phyloP scores from a whole-genome alignment of 2,113 vertebrate genomes.

The Brachyhypopomus occidentalis region DNA sequence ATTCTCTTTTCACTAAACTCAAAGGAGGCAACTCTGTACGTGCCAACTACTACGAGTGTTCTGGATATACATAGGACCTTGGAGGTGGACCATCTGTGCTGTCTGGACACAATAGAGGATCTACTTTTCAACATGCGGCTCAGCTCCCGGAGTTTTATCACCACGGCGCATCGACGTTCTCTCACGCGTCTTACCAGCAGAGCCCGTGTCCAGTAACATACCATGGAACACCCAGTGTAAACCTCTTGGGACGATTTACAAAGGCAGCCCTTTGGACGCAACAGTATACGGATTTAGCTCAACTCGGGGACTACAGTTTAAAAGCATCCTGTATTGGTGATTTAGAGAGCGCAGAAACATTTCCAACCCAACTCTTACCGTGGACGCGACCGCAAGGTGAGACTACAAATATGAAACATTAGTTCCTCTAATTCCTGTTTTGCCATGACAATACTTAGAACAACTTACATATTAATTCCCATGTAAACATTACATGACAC shows the following conservation, averaged over 20 bases:
- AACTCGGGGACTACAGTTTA: constrained; percentile 77
- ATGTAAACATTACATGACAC: constrained; percentile 8
- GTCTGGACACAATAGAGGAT: constrained; percentile 81
- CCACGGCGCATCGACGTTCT: constrained; percentile 79
- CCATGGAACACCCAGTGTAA: constrained; percentile 77
- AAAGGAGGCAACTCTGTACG: constrained; percentile 76
- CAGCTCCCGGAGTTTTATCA: constrained; percentile 88
- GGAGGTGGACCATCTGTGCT: constrained; percentile 81
- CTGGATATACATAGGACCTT: constrained; percentile 82
- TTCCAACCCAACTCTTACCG: constrained; percentile 83
- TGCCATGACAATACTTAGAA: constrained; percentile 27
- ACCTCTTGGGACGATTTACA: constrained; percentile 86
- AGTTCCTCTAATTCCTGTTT: not conserved
- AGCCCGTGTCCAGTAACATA: constrained; percentile 79
- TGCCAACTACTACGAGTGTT: constrained; percentile 86
- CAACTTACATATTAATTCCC: not conserved
- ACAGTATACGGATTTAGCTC: constrained; percentile 79
- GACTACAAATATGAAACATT: constrained; percentile 51
- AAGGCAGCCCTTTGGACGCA: constrained; percentile 80
- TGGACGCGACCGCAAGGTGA: constrained; percentile 92
- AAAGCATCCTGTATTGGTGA: constrained; percentile 78
- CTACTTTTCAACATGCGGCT: constrained; percentile 79
- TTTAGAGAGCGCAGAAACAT: constrained; percentile 81
- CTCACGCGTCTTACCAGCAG: constrained; percentile 83
- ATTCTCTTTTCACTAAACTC: constrained; percentile 55